Evolutionary conservation across 2,797 vertebrate species (phyloP), one percentile per base, ranked within the genome.

Genomic region (Hephaestus fuliginosus): DNA sequence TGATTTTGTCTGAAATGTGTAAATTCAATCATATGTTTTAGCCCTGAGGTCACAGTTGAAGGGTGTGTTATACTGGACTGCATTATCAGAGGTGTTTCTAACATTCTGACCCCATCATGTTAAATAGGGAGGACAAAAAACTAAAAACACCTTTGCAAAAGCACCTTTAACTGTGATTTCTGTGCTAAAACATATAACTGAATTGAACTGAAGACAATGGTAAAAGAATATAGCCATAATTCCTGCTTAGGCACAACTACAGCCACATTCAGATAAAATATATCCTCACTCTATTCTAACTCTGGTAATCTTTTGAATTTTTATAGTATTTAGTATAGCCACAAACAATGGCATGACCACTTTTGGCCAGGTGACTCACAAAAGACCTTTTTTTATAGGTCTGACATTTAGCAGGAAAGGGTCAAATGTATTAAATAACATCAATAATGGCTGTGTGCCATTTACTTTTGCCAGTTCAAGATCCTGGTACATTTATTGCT

Each of bases 391-490:
- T 39, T 57, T 72, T 53, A 5, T 8, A 57, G n/a, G 14, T 22
- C 46, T 41, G 25, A n/a, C 7, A 28, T 33, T 46, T 28, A 18
- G n/a, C n/a, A 48, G 7, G 17, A 53, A 53, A 25, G 4, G 14
- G 12, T 30, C 55, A 51, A 10, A 55, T 43, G 5, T 57, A 41
- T 46, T 28, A 36, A 41, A 15, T 36, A 22, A 20, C 10, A 17
- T 57, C 13, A 36, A 15, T 20, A 13, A 36, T 62, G 18, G 48
- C 70, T 22, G 15, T 0, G 4, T 55, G 14, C 8, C 18, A 44
- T 74, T 67, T 20, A n/a, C 15, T 56, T 82, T 69, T 28, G 5
- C 25, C 7, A 71, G 20, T 61, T 74, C 9, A 18, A 20, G 18
- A 9, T n/a, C n/a, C 33, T 55, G 33, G 25, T 33, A 11, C 28